A percentile compares a stretch with the other conserved stretches of the same genome.
These are phyloP conservation scores for Hyalella azteca DNA, from an alignment of 2,888 invertebrate genomes.

Conservation along the genomic window DNA sequence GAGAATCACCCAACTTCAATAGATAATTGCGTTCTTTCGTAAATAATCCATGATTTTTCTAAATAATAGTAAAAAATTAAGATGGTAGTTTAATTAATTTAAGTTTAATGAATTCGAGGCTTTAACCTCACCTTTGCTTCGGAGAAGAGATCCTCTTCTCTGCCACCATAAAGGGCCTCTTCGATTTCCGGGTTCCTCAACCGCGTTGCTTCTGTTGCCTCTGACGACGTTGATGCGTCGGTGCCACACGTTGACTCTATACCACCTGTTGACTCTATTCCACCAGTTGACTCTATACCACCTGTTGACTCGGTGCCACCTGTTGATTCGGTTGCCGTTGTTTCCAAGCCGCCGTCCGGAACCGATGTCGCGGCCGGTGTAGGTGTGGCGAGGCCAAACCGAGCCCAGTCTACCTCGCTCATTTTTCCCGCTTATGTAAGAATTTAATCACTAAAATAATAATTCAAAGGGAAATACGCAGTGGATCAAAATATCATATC, in stretches of 20 bases:
- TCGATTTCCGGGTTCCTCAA: constrained; percentile 52
- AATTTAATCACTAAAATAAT: no score
- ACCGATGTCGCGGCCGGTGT: neutral
- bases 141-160: constrained; percentile 87
- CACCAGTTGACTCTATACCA: constrained; percentile 39
- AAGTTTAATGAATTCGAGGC: no score
- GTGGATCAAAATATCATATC: no score
- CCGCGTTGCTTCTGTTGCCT: constrained; percentile 47
- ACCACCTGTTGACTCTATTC: no score
- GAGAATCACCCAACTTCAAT: no score
- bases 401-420: constrained; percentile 44
- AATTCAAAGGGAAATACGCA: no score
- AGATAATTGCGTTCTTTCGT: no score
- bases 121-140: constrained; percentile 83
- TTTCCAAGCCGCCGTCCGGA: neutral
- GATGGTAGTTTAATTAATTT: no score
- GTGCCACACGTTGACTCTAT: constrained; percentile 1
- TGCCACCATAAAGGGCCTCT: constrained; percentile 69
- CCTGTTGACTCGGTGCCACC: constrained; percentile 1
- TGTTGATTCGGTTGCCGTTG: neutral
- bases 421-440: no score
- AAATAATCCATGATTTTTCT: no score
- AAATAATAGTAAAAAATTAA: no score
- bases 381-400: constrained; percentile 48
- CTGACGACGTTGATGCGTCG: constrained; percentile 19